Evolutionary conservation across 1,140 invertebrate species (phyloP).

Genomic region (Prorops nasuta): DNA sequence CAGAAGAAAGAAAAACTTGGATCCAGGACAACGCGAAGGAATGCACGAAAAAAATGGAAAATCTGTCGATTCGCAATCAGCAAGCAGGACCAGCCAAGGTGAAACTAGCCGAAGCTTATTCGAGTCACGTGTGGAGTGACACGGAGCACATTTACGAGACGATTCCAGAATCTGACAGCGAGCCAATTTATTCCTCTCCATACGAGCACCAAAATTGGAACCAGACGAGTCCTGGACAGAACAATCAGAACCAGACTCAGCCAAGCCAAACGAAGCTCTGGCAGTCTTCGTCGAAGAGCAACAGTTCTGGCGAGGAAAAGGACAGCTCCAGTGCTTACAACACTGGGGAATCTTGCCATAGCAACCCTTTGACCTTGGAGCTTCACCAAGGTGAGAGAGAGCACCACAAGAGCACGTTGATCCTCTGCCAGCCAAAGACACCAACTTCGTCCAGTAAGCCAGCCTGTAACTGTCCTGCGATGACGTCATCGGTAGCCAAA

Average conservation of each 20-base stretch:
- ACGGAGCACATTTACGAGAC: slow-evolving; percentile 71
- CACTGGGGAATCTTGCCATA: slow-evolving; percentile 73
- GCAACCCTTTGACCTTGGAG: slow-evolving; percentile 66
- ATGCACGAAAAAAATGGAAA: slow-evolving; percentile 42
- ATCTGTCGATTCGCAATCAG: slow-evolving; percentile 30
- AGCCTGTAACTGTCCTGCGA: slow-evolving; percentile 40
- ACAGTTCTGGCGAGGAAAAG: slow-evolving; percentile 61
- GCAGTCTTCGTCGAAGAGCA: slow-evolving; percentile 56
- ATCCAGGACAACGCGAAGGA: slow-evolving; percentile 42
- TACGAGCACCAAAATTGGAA: slow-evolving; percentile 56
- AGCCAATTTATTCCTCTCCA: slow-evolving; percentile 67
- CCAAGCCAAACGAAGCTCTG: slow-evolving; percentile 33
- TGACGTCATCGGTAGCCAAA: slow-evolving; percentile 19
- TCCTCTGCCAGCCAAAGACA: slow-evolving; percentile 48
- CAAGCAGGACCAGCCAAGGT: slow-evolving; percentile 23
- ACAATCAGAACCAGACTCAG: slow-evolving; percentile 11
- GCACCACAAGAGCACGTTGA: slow-evolving; percentile 54
- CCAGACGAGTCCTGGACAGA: slow-evolving; percentile 14
- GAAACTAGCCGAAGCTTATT: slow-evolving; percentile 41
- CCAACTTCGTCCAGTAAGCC: slow-evolving; percentile 11
- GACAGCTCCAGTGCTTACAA: slow-evolving; percentile 76
- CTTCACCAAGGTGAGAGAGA: slow-evolving; percentile 54
- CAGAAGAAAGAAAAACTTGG: slow-evolving; percentile 30
- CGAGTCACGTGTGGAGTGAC: slow-evolving; percentile 49
- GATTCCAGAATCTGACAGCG: slow-evolving; percentile 66